Evolutionary conservation across 2,888 invertebrate species (phyloP).

Genomic region (Eucriotettix oculatus): DNA sequence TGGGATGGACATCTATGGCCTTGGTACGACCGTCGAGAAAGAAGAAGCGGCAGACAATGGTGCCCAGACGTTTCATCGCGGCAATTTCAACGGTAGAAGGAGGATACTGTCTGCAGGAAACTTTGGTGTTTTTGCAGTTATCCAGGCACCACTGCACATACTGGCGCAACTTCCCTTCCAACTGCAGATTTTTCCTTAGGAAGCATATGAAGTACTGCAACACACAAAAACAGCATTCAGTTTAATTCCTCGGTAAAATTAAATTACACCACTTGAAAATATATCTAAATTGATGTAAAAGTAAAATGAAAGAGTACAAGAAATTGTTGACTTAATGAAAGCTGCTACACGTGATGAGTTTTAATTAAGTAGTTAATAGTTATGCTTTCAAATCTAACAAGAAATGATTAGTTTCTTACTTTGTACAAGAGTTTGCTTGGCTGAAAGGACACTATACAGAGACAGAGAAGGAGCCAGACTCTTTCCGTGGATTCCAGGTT

Average conservation of each 20-base stretch:
- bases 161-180: constrained; percentile 54
- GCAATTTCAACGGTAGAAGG: constrained; percentile 89
- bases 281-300: no score
- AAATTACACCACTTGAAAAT: no score
- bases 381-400: no score
- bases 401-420: constrained; percentile 18
- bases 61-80: constrained; percentile 77
- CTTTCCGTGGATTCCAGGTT: constrained; percentile 66
- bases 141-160: constrained; percentile 90
- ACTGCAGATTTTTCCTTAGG: constrained; percentile 48
- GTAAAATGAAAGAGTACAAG: no score
- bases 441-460: constrained; percentile 83
- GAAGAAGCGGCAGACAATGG: constrained; percentile 85
- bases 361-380: no score
- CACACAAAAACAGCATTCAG: constrained; percentile 1
- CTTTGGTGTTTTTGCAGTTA: constrained; percentile 76
- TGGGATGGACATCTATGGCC: constrained; percentile 88
- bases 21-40: constrained; percentile 90
- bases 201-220: constrained; percentile 56
- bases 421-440: constrained; percentile 69
- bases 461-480: constrained; percentile 75
- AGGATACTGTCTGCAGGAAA: constrained; percentile 61
- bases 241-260: no score
- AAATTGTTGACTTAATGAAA: no score
- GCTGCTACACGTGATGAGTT: no score